Base-by-base conservation (phyloP, 2,888 invertebrate species). In the Synergus umbraculus region DNA sequence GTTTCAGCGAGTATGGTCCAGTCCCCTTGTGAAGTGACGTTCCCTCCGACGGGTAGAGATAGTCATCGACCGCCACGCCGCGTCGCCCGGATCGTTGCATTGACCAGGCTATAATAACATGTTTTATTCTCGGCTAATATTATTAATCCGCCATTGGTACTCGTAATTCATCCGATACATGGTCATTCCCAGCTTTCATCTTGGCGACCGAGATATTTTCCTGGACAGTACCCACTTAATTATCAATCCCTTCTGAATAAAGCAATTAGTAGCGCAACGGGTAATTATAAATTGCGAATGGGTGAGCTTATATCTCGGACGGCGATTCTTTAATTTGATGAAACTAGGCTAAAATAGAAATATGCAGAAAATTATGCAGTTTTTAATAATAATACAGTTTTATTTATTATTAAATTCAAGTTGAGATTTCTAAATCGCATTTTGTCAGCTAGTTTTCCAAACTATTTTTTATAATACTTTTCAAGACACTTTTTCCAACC, bases 181-280 rank as follows among this genome's bases (percentile, higher is more conserved):
- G 78, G 60, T 79, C 81, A 79, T 79, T 79, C 81, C 69, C 78
- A 85, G 83, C 86, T 85, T 86, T 82, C 81, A 80, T 83, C 82
- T 82, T 81, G 83, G 63, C 76, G 76, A 77, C 80, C 79, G 78
- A 77, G 76, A 82, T 85, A 83, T 83, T 80, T 80, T 66, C 78
- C 82, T 78, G 88, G 87, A 88, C 88, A 88, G 88, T 88, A 86
- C 78, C 78, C 80, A 80, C 83, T 87, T 91, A 91, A 91, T 91
- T 91, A 87, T 86, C 83, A 87, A 90, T 91, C 90, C 89, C 87
- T 87, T 85, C 86, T 90, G 90, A 90, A 90, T 90, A 87, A 88
- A 89, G 85, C 88, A 89, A 90, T 90, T 89, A 90, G 86, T 82
- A 85, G 85, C 66, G 81, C 83, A 82, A 58, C 54, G 54, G 5